Percentiles rank a stretch among this genome's conserved stretches.
Evolutionary conservation across 1,140 invertebrate species (phyloP).

Genomic region (Ceratosolen fusciceps): DNA sequence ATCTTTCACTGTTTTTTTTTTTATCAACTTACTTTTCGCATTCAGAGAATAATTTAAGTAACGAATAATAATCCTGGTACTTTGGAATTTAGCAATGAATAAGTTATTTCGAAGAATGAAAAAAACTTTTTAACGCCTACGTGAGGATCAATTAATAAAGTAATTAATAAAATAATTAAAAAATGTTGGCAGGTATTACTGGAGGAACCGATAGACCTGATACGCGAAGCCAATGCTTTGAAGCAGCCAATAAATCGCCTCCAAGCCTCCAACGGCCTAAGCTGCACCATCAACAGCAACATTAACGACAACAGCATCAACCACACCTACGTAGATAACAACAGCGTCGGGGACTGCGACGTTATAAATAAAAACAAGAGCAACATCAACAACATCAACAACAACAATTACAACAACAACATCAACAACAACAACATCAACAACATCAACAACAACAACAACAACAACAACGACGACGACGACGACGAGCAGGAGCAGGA

Average conservation of each 20-base stretch:
- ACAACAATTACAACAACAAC: neutral
- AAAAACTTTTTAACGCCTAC: no score
- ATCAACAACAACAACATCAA: neutral
- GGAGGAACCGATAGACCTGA: constrained; percentile 65
- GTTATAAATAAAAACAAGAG: neutral
- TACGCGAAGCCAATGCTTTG: constrained; percentile 66
- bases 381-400: neutral
- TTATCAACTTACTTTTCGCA: no score
- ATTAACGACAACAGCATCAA: neutral
- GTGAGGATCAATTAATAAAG: no score
- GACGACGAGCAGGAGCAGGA: constrained; percentile 4
- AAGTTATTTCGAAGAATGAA: no score
- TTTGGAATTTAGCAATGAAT: no score
- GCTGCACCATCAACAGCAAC: neutral
- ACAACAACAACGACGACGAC: neutral
- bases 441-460: neutral
- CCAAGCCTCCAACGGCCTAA: constrained; percentile 34
- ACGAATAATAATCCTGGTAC: no score
- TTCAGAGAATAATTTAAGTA: no score
- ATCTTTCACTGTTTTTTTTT: no score
- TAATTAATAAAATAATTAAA: neutral
- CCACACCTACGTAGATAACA: neutral
- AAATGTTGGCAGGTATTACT: constrained; percentile 55
- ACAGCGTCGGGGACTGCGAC: neutral
- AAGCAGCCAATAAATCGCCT: constrained; percentile 8